These are phyloP conservation scores for Dicyrtoma fusca DNA, from an alignment of 2,888 invertebrate species.

Conservation along the genomic window DNA sequence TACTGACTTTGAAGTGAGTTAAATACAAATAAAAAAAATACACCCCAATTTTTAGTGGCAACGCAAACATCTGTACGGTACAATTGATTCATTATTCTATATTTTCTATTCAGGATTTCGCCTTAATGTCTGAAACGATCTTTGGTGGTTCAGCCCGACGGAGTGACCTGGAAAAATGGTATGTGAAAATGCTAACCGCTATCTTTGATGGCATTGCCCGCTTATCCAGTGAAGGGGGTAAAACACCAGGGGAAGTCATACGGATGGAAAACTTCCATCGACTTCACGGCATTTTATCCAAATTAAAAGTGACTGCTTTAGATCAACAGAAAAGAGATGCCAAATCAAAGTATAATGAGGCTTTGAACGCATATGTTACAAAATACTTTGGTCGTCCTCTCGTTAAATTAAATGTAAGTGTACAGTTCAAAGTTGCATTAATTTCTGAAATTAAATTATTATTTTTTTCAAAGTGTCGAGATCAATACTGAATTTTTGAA, in stretches of 20 bases:
- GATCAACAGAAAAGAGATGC: constrained; percentile 87
- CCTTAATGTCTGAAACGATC: constrained; percentile 81
- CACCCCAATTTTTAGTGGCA: background rate
- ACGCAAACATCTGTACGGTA: background rate
- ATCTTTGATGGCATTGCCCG: constrained; percentile 81
- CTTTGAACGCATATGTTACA: constrained; percentile 87
- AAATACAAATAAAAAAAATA: no score
- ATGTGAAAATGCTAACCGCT: constrained; percentile 75
- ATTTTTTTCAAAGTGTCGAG: no score
- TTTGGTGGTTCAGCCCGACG: constrained; percentile 84
- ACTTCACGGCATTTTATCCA: constrained; percentile 81
- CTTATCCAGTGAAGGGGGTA: constrained; percentile 81
- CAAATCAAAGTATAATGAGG: constrained; percentile 85
- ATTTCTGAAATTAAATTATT: background rate
- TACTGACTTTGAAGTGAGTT: constrained; percentile 75
- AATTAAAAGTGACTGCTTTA: constrained; percentile 85
- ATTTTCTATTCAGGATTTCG: constrained; percentile 68
- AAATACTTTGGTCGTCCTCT: constrained; percentile 92
- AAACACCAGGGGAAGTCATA: constrained; percentile 89
- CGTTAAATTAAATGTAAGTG: constrained; percentile 82
- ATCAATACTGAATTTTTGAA: background rate
- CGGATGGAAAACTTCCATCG: constrained; percentile 97
- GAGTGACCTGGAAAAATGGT: constrained; percentile 91
- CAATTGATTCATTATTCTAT: background rate
- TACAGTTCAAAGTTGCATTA: background rate